Base-by-base conservation (phyloP, 1,140 invertebrate genomes). In the Drosophila nannoptera region DNA sequence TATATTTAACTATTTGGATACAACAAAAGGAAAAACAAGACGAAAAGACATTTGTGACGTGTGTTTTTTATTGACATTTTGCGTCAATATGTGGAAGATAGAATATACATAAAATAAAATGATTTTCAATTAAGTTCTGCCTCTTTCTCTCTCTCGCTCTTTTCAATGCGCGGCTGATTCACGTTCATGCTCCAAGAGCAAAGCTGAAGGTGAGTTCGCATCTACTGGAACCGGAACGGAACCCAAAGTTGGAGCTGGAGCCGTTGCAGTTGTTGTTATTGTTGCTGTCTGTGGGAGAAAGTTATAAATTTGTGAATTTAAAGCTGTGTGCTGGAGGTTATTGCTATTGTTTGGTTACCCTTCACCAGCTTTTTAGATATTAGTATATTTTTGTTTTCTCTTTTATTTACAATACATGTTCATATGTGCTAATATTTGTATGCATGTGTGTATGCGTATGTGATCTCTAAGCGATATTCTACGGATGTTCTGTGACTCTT, bases 1-100 rank as follows among this genome's bases (percentile, higher is more conserved):
- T 83, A 83, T 83, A 84, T 83, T 84, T 84, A 83, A 78, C 74
- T 84, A 84, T 76, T 83, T 83, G 80, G 73, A 84, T 84, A 83
- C 76, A 83, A 83, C 72, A 69, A 59, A 61, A 78, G 73, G 46
- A n/a, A 32, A 29, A 36, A 33, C 22, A 48, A 32, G 36, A 38
- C 11, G 7, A n/a, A 14, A n/a, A 12, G 14, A 38, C 52, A 58
- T 82, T 64, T 72, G 68, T 78, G 59, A 75, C 67, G 61, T 69
- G 59, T 38, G 69, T 63, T 74, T 61, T 38, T 48, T 55, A 55
- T 64, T 58, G 64, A 52, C 50, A 67, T 60, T 56, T 56, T 42
- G 45, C 16, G 56, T 72, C 60, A 52, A 62, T 67, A 61, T 55
- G 32, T 55, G 46, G 43, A 63, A 64, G 49, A 45, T 33, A 45